Evolutionary conservation across 2,113 vertebrate species (phyloP).

Genomic region (Rhinopithecus roxellana): DNA sequence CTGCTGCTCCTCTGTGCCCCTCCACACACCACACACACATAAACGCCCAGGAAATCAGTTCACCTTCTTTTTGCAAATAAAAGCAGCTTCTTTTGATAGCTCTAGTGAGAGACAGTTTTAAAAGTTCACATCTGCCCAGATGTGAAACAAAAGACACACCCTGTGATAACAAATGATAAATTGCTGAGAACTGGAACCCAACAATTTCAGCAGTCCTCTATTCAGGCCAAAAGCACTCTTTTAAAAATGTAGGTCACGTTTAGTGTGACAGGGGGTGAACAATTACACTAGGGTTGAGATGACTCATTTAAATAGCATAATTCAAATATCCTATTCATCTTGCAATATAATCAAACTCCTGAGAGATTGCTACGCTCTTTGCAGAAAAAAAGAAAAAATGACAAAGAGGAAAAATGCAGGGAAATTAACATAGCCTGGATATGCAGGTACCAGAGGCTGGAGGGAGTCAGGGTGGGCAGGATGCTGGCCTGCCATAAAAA

Average conservation of each 20-base stretch:
- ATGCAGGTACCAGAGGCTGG: neutral
- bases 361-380: neutral
- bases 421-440: neutral
- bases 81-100: neutral
- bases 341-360: slow-evolving; percentile 50
- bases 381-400: neutral
- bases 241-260: slow-evolving; percentile 45
- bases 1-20: neutral
- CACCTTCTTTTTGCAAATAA: neutral
- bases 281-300: slow-evolving; percentile 19
- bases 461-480: neutral
- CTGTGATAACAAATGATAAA: neutral
- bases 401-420: neutral
- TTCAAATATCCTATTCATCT: slow-evolving; percentile 35
- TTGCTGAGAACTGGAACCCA: neutral
- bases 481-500: neutral
- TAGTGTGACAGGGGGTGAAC: neutral
- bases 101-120: neutral
- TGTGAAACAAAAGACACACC: slow-evolving; percentile 22
- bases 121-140: slow-evolving; percentile 10
- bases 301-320: slow-evolving; percentile 52
- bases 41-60: neutral
- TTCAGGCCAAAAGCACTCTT: neutral
- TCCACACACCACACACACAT: neutral
- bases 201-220: neutral